A percentile compares a stretch with the other conserved stretches of the same genome.
Evolutionary conservation across 2,113 vertebrate species (phyloP).

Genomic region (Pseudopodoces humilis): DNA sequence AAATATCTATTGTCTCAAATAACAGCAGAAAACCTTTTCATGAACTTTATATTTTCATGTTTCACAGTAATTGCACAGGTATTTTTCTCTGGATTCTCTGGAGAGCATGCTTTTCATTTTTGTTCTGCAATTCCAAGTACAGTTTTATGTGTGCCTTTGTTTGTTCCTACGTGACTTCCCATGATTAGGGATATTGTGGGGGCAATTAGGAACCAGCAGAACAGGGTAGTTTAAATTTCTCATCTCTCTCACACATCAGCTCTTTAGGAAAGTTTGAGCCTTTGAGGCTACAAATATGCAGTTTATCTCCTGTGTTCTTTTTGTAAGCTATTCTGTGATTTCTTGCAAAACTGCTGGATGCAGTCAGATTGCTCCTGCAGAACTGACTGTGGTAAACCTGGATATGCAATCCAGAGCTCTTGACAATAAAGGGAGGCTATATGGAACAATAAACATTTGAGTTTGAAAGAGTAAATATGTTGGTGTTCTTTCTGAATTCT

Average conservation of each 20-base stretch:
- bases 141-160: not conserved
- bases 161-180: not conserved
- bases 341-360: not conserved
- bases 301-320: not conserved
- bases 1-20: not conserved
- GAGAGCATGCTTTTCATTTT: not conserved
- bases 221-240: not conserved
- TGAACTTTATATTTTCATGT: not conserved
- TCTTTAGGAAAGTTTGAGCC: not conserved
- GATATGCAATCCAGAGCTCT: not conserved
- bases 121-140: not conserved
- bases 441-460: not conserved
- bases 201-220: not conserved
- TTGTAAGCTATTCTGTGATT: not conserved
- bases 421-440: not conserved
- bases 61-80: not conserved
- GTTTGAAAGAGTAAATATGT: not conserved
- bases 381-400: not conserved
- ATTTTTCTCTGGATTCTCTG: not conserved
- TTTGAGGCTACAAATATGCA: not conserved
- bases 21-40: not conserved
- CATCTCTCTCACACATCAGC: not conserved
- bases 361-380: not conserved
- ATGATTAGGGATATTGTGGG: not conserved
- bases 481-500: not conserved